These are phyloP conservation scores for Neoscelio sp. DNA, from an alignment of 2,888 invertebrate species.

Conservation along the genomic window DNA sequence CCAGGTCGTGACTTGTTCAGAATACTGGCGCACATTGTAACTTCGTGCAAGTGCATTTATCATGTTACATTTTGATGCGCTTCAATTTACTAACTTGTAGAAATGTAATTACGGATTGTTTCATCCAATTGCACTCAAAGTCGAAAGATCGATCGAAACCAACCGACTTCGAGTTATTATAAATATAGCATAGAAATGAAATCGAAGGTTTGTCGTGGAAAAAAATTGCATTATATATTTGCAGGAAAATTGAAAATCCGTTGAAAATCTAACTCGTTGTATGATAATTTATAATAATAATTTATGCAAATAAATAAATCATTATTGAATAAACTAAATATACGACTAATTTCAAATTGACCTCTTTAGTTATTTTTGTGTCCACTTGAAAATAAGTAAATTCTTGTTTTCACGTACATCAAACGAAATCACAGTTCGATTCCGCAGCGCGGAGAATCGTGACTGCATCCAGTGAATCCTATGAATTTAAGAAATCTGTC, in stretches of 20 bases:
- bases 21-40: conserved; percentile 36
- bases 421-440: not conserved
- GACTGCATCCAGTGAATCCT: conserved; percentile 1
- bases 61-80: conserved; percentile 40
- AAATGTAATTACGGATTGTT: conserved; percentile 50
- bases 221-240: too few relatives aligned
- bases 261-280: too few relatives aligned
- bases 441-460: not conserved
- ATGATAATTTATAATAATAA: too few relatives aligned
- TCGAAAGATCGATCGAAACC: conserved; percentile 16
- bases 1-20: conserved; percentile 39
- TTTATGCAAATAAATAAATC: too few relatives aligned
- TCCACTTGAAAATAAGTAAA: too few relatives aligned
- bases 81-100: conserved; percentile 41
- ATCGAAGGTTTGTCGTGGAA: too few relatives aligned
- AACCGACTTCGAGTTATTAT: too few relatives aligned
- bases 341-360: too few relatives aligned
- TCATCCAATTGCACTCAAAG: conserved; percentile 22
- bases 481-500: conserved; percentile 5
- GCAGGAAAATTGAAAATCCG: too few relatives aligned
- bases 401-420: not conserved
- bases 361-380: too few relatives aligned
- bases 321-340: too few relatives aligned
- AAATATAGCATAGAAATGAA: too few relatives aligned
- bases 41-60: conserved; percentile 50